Evolutionary conservation across 2,797 vertebrate species (phyloP).

Genomic region (Phrynocephalus guinanensis): DNA sequence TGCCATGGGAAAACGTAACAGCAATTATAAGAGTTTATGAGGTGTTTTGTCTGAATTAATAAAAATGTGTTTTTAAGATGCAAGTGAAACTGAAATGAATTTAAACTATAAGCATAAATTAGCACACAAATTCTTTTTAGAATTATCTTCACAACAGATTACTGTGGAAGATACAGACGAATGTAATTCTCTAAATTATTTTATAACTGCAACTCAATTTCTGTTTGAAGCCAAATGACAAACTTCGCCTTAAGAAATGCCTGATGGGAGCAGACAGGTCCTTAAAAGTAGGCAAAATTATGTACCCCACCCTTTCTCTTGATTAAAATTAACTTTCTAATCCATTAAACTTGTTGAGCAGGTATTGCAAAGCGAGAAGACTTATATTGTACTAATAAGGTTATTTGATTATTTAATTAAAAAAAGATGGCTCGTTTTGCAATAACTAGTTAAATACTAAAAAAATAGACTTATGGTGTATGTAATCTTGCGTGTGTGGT

Average conservation of each 20-base stretch:
- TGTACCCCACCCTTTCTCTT: conserved; percentile 72
- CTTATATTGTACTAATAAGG: conserved; percentile 84
- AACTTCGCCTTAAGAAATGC: conserved; percentile 83
- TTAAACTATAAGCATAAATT: conserved; percentile 85
- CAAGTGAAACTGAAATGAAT: conserved; percentile 79
- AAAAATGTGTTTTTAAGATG: conserved; percentile 78
- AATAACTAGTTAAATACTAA: conserved; percentile 85
- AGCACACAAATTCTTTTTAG: conserved; percentile 81
- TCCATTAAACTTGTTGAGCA: conserved; percentile 80
- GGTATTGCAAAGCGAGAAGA: conserved; percentile 80
- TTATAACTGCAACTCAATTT: conserved; percentile 80
- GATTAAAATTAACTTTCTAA: conserved; percentile 81
- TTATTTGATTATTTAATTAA: conserved; percentile 83
- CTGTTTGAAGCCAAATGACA: conserved; percentile 85
- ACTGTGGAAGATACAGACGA: conserved; percentile 81
- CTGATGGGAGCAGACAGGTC: conserved; percentile 78
- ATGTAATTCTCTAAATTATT: conserved; percentile 89
- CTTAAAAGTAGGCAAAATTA: conserved; percentile 80
- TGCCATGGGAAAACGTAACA: conserved; percentile 78
- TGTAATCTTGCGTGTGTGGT: conserved; percentile 79
- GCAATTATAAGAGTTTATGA: conserved; percentile 79
- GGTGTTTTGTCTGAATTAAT: conserved; percentile 61
- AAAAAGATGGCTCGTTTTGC: conserved; percentile 83
- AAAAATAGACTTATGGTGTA: conserved; percentile 79
- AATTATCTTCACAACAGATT: conserved; percentile 85